Conservation (phyloP, 2,888 invertebrate species). For the Philaethria dido region DNA sequence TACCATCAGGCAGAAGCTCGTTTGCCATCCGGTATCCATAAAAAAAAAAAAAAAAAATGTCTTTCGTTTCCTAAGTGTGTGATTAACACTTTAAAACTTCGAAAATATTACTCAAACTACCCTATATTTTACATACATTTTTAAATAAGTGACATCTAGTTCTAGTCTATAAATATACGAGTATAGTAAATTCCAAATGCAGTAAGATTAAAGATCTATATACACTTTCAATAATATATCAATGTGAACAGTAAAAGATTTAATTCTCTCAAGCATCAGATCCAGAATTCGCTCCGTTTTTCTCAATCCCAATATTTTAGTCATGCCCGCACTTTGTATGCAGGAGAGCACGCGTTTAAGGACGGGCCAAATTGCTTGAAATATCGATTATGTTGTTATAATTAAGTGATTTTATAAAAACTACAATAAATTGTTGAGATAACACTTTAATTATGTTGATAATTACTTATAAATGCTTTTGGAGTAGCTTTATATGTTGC, state of each 20-base stretch:
- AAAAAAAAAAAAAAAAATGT: too few relatives aligned
- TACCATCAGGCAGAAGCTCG: too few relatives aligned
- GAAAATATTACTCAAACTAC: too few relatives aligned
- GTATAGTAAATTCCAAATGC: too few relatives aligned
- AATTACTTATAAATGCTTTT: background rate
- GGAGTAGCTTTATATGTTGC: background rate
- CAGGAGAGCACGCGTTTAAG: slow-evolving; percentile 19
- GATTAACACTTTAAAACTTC: too few relatives aligned
- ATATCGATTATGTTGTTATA: slow-evolving; percentile 30
- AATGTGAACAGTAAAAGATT: slow-evolving; percentile 10
- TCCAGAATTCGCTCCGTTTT: slow-evolving; percentile 11
- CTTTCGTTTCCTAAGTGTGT: too few relatives aligned
- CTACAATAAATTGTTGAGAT: background rate
- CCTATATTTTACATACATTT: too few relatives aligned
- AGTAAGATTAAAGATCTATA: background rate
- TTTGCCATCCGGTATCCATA: too few relatives aligned
- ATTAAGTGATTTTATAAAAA: slow-evolving; percentile 15
- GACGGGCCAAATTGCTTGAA: slow-evolving; percentile 22
- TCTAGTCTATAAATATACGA: too few relatives aligned
- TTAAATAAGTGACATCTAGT: too few relatives aligned
- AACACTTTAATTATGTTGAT: slow-evolving; percentile 6
- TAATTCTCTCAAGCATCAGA: slow-evolving; percentile 5
- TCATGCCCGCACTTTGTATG: slow-evolving; percentile 29
- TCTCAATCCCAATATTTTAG: slow-evolving; percentile 24
- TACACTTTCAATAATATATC: background rate